Percentiles rank a stretch among this genome's conserved stretches.
phyloP scores from a whole-genome alignment of 2,888 invertebrate genomes.

The Drosophila silvestris region DNA sequence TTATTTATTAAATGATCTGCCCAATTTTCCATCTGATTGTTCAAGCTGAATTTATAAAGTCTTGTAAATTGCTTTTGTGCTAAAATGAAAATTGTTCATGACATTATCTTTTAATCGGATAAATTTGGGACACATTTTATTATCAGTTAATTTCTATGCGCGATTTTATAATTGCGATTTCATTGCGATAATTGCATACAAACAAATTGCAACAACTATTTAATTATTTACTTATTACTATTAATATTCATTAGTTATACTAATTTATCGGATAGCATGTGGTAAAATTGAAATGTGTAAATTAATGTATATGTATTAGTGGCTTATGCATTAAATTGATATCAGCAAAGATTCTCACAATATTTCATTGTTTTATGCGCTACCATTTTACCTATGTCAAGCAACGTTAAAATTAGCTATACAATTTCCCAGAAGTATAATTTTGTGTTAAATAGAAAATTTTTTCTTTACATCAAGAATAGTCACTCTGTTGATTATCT shows the following conservation, averaged over 20 bases:
- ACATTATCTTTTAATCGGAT: constrained; percentile 40
- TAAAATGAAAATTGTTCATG: not conserved
- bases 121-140: constrained; percentile 21
- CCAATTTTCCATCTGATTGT: constrained; percentile 13
- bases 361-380: constrained; percentile 4
- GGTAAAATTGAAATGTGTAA: not conserved
- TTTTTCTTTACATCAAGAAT: not conserved
- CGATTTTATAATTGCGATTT: constrained; percentile 38
- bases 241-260: constrained; percentile 26
- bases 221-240: not conserved
- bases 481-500: not conserved
- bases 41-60: constrained; percentile 15
- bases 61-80: constrained; percentile 27
- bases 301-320: not conserved
- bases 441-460: not conserved
- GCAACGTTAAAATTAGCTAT: not conserved
- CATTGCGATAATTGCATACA: constrained; percentile 41
- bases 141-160: constrained; percentile 21
- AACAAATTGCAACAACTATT: constrained; percentile 19
- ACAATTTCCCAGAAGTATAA: not conserved
- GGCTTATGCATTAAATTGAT: constrained; percentile 4
- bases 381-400: not conserved
- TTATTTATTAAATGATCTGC: constrained; percentile 30
- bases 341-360: constrained; percentile 4
- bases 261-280: not conserved